Evolutionary conservation across 2,113 vertebrate species (phyloP), one percentile per base, ranked within the genome.

Genomic region (Mandrillus leucophaeus): DNA sequence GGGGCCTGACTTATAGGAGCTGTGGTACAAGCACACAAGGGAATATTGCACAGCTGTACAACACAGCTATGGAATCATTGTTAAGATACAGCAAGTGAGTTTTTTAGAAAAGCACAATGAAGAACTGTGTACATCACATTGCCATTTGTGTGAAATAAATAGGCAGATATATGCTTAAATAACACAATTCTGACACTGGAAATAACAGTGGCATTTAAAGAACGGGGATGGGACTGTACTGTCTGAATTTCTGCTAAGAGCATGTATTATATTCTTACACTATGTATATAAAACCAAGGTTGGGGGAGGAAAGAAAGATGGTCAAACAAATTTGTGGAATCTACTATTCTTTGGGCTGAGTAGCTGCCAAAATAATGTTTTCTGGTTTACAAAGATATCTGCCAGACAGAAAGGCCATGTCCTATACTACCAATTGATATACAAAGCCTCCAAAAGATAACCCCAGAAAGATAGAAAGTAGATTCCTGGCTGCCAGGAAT

Each of bases 231-330:
- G 52, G 35, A 80, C 30, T 27, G 23, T 73, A 89, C 13, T 68
- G 27, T 35, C 35, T 50, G 43, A 90, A 66, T 79, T 57, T 86
- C 40, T 57, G 50, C 57, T 18, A 35, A 95, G 40, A n/a, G 8
- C 23, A 45, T 3, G 25, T 9, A 55, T 89, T 43, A 50, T 81
- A 43, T 52, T n/a, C 59, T 82, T 59, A 83, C 61, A 57, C 3
- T 27, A 38, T 45, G 35, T 52, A 13, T 11, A 83, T 45, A 20
- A 80, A 59, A 83, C 52, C 8, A 78, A 16, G 8, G 32, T 50
- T 64, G 55, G 48, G 43, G 57, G 11, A 92, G 32, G 48, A 89
- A 88, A 89, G 59, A 40, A 82, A 92, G 89, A 73, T 32, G 6
- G 55, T 81, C 40, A 55, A n/a, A 43, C 8, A 30, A 66, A 23